Percentiles rank a stretch among this genome's conserved stretches.
Conservation (phyloP, 2,797 vertebrate species). For the Halcyon chelicuti region DNA sequence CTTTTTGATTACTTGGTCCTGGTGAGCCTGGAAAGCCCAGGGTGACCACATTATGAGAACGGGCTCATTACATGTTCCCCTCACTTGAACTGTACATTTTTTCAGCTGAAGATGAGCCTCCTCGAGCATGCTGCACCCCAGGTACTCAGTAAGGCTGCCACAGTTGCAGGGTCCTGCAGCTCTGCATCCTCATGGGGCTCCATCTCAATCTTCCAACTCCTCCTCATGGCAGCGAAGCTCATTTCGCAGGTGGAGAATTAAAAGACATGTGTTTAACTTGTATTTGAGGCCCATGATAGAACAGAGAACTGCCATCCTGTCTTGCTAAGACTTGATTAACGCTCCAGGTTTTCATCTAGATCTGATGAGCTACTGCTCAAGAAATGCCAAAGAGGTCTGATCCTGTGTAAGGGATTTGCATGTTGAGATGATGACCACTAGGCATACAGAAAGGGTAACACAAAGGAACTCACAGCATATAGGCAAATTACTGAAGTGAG, state of each 20-base stretch:
- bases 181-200: fast-evolving
- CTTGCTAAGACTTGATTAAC: not conserved
- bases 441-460: not conserved
- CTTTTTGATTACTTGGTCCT: not conserved
- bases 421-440: not conserved
- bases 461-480: not conserved
- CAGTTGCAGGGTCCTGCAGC: not conserved
- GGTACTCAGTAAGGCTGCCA: not conserved
- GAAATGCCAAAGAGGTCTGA: not conserved
- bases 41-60: not conserved
- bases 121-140: not conserved
- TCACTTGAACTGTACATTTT: not conserved
- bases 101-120: not conserved
- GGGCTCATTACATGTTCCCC: not conserved
- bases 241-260: not conserved
- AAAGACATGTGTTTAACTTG: not conserved
- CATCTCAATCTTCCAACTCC: not conserved
- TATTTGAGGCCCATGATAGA: not conserved
- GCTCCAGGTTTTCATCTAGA: not conserved
- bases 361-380: not conserved
- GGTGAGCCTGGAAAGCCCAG: not conserved
- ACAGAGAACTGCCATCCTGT: not conserved
- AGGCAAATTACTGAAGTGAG: not conserved
- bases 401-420: not conserved
- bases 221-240: not conserved